Evolutionary conservation across 2,113 vertebrate species (phyloP).

Genomic region (Chionomys nivalis): DNA sequence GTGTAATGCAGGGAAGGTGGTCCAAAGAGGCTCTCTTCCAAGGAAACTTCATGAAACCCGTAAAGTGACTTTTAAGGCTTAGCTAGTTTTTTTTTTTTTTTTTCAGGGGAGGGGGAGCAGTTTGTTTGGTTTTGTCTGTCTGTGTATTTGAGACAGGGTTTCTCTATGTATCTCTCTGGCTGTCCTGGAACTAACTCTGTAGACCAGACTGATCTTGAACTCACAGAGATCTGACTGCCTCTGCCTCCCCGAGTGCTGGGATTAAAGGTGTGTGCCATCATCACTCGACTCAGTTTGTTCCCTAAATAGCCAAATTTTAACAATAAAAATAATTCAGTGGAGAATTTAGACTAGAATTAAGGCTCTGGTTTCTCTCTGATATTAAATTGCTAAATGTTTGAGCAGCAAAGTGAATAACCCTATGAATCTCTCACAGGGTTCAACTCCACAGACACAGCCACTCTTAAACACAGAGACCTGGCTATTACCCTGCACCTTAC

Average conservation of each 20-base stretch:
- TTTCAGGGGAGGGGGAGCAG: too few relatives aligned
- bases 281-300: not conserved
- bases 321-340: not conserved
- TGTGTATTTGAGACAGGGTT: too few relatives aligned
- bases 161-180: too few relatives aligned
- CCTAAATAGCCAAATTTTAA: conserved; percentile 32
- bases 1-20: not conserved
- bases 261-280: too few relatives aligned
- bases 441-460: not conserved
- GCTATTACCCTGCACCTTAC: not conserved
- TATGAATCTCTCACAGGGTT: not conserved
- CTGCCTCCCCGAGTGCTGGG: too few relatives aligned
- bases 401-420: not conserved
- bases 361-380: not conserved
- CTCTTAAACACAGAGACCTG: not conserved
- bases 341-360: not conserved
- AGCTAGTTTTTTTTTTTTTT: not conserved
- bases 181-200: too few relatives aligned
- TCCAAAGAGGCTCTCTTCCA: not conserved
- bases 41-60: not conserved
- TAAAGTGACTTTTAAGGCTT: not conserved
- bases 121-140: not conserved
- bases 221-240: too few relatives aligned
- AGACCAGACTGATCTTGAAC: too few relatives aligned
- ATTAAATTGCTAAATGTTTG: not conserved